phyloP scores from a whole-genome alignment of 2,888 invertebrate species.

The Agrotis puta region DNA sequence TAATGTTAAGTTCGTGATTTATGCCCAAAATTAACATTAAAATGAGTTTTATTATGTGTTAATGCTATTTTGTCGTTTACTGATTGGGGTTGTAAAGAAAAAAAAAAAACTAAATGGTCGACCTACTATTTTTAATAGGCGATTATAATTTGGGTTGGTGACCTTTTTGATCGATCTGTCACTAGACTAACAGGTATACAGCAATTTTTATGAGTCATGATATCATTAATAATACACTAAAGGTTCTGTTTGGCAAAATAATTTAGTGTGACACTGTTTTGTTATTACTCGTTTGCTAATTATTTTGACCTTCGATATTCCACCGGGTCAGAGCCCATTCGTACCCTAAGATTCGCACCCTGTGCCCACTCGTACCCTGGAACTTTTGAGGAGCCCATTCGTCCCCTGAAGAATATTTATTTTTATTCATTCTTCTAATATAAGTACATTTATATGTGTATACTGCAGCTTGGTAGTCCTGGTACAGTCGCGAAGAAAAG shows the following conservation, averaged over 20 bases:
- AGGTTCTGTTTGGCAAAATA: background rate
- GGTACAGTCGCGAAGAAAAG: too few relatives aligned
- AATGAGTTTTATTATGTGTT: slow-evolving; percentile 52
- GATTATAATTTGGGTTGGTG: background rate
- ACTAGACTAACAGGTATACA: background rate
- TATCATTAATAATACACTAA: background rate
- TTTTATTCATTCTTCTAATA: too few relatives aligned
- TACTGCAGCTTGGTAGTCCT: too few relatives aligned
- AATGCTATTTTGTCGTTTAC: slow-evolving; percentile 45
- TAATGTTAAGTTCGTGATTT: slow-evolving; percentile 45
- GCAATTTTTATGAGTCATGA: background rate
- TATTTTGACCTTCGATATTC: too few relatives aligned
- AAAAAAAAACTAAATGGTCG: background rate
- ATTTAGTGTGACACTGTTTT: background rate
- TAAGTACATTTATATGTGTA: too few relatives aligned
- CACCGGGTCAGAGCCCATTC: too few relatives aligned
- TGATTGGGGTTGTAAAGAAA: slow-evolving; percentile 19
- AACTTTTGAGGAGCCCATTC: too few relatives aligned
- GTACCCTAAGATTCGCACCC: too few relatives aligned
- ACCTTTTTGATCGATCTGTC: slow-evolving; percentile 6
- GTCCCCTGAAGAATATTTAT: too few relatives aligned
- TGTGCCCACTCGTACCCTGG: too few relatives aligned
- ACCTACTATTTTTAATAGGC: background rate
- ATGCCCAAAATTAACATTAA: slow-evolving; percentile 46
- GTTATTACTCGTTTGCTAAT: too few relatives aligned